phyloP scores from a whole-genome alignment of 2,797 vertebrate genomes.

The Florisuga fusca region DNA sequence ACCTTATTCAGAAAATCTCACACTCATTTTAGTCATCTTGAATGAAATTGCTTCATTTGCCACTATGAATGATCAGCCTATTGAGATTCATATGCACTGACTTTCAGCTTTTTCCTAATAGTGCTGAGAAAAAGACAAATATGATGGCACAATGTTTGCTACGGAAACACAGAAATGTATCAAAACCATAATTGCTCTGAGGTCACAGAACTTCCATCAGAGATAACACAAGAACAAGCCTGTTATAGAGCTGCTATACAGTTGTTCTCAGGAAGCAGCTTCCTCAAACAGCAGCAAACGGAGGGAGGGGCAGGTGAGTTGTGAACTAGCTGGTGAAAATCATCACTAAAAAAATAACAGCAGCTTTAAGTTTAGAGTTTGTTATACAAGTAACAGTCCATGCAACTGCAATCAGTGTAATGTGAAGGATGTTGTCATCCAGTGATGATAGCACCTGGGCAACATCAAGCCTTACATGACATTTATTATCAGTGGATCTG shows the following conservation, averaged over 20 bases:
- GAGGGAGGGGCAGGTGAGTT: background rate
- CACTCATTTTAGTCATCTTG: slow-evolving; percentile 34
- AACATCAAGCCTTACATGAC: background rate
- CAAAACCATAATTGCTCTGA: background rate
- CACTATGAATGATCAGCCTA: slow-evolving; percentile 1
- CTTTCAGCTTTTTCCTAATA: slow-evolving; percentile 1
- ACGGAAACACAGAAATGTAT: background rate
- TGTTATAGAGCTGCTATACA: background rate
- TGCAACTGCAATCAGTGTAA: background rate
- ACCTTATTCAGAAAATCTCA: slow-evolving; percentile 16
- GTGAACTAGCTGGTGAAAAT: background rate
- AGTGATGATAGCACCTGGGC: background rate
- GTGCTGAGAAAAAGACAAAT: slow-evolving; percentile 3
- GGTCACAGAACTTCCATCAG: background rate
- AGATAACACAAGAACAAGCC: background rate
- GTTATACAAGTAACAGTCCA: background rate
- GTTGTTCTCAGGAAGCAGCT: background rate
- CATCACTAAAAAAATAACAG: background rate
- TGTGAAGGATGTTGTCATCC: background rate
- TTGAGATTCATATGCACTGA: slow-evolving; percentile 9
- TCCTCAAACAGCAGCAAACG: background rate
- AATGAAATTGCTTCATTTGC: slow-evolving; percentile 45
- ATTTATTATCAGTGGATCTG: background rate
- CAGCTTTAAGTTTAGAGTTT: background rate
- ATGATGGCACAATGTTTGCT: background rate